A percentile compares a stretch with the other conserved stretches of the same genome.
These are phyloP conservation scores for Chymomyza caudatula DNA, from an alignment of 2,888 invertebrate genomes.

Conservation along the genomic window DNA sequence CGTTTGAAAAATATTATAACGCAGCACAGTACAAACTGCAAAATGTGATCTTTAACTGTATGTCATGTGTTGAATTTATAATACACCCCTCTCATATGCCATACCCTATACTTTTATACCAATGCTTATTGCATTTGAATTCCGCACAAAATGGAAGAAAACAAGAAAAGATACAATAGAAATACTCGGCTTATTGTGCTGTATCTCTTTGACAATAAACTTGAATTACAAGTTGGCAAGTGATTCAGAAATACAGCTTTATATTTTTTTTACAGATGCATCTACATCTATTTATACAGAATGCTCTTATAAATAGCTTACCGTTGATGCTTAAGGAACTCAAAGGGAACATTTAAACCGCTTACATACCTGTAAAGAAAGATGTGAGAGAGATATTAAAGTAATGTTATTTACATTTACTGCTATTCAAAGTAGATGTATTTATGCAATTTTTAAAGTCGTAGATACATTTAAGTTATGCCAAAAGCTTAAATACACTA, in stretches of 20 bases:
- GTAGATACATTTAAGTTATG: too few species aligned
- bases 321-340: not conserved
- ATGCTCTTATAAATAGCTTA: not conserved
- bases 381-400: not conserved
- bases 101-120: not conserved
- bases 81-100: too few species aligned
- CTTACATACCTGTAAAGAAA: slow-evolving; percentile 45
- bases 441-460: too few species aligned
- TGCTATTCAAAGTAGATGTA: not conserved
- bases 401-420: not conserved
- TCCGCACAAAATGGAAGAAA: not conserved
- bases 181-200: slow-evolving; percentile 11
- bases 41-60: not conserved
- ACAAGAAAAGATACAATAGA: not conserved
- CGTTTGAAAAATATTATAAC: not conserved
- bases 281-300: not conserved
- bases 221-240: slow-evolving; percentile 44
- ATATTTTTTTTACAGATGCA: slow-evolving; percentile 23
- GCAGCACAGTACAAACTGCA: not conserved
- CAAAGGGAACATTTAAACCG: not conserved
- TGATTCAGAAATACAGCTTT: slow-evolving; percentile 15
- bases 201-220: slow-evolving; percentile 57
- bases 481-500: too few species aligned
- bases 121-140: not conserved
- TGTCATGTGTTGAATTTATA: too few species aligned